Percentiles rank a stretch among this genome's conserved stretches.
These are phyloP conservation scores for Chionomys nivalis DNA, from an alignment of 2,113 vertebrate genomes.

Conservation along the genomic window DNA sequence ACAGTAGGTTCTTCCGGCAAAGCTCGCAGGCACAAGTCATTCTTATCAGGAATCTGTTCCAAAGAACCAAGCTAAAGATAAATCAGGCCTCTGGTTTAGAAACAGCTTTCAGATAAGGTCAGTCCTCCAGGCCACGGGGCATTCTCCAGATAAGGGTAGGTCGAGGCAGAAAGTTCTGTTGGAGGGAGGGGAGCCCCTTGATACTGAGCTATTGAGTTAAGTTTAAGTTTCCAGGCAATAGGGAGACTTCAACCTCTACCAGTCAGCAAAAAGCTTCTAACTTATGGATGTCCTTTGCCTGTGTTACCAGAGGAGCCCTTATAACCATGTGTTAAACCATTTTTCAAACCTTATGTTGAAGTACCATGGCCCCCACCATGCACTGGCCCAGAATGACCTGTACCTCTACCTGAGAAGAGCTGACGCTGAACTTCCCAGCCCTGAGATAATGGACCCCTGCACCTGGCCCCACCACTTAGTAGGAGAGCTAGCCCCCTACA, in stretches of 20 bases:
- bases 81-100: not conserved
- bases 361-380: accelerated
- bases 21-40: not conserved
- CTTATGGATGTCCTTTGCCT: not conserved
- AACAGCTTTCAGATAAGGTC: not conserved
- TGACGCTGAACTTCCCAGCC: not conserved
- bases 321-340: not conserved
- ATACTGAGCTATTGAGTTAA: not conserved
- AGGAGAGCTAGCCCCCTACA: not conserved
- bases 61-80: not conserved
- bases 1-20: not conserved
- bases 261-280: not conserved
- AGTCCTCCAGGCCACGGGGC: not conserved
- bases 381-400: not conserved
- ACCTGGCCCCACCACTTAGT: not conserved
- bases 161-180: not conserved
- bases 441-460: not conserved
- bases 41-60: not conserved
- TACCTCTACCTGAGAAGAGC: not conserved
- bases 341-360: not conserved
- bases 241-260: not conserved
- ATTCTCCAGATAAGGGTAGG: not conserved
- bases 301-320: not conserved
- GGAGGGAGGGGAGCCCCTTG: not conserved
- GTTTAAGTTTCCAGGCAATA: not conserved